These are phyloP conservation scores for Apamea sordens DNA, from an alignment of 2,888 invertebrate species.

Conservation along the genomic window DNA sequence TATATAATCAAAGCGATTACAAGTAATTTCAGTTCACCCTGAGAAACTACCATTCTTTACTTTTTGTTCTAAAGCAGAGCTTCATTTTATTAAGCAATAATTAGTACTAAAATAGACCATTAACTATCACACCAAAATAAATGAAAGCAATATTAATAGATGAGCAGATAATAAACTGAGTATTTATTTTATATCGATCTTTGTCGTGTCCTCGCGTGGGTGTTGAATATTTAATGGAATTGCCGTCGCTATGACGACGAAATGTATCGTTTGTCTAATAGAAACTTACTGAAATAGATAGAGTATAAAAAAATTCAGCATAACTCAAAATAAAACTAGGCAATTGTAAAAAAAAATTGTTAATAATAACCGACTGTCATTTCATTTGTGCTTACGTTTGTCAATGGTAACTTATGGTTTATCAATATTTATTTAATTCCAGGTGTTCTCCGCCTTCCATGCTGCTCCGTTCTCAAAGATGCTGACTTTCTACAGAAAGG, in stretches of 20 bases:
- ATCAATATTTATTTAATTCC: constrained; percentile 48
- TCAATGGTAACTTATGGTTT: not conserved
- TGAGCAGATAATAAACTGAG: not conserved
- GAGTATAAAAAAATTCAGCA: not conserved
- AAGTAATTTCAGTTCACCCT: not conserved
- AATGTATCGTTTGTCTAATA: not conserved
- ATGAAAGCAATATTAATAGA: constrained; percentile 1
- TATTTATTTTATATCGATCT: constrained; percentile 25
- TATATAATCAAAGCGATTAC: not conserved
- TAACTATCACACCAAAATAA: not conserved
- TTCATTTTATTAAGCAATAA: not conserved
- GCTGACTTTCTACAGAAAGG: constrained; percentile 97
- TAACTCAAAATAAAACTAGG: not conserved
- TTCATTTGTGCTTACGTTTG: not conserved
- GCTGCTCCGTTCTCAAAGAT: constrained; percentile 98
- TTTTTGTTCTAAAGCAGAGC: not conserved
- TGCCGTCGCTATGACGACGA: constrained; percentile 20
- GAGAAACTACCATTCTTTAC: not conserved
- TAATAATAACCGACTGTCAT: not conserved
- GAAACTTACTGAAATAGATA: not conserved
- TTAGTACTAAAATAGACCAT: not conserved
- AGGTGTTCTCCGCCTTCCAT: constrained; percentile 96
- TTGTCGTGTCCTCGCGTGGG: not conserved
- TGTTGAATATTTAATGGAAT: constrained; percentile 23
- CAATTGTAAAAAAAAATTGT: not conserved